Evolutionary conservation across 2,888 invertebrate species (phyloP), one percentile per base, ranked within the genome.

Genomic region (Congeria kusceri): DNA sequence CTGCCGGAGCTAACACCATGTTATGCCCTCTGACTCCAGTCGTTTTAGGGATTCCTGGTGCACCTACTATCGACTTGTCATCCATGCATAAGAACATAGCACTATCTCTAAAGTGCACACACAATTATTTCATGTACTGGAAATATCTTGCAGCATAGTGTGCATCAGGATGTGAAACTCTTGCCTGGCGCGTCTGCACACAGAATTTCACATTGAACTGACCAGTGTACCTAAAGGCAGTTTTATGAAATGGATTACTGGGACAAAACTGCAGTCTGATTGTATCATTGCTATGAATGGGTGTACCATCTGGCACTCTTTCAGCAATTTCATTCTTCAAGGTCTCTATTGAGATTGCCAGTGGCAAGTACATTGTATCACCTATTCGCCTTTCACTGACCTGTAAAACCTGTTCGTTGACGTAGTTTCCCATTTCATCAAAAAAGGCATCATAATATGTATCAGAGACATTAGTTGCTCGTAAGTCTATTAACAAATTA

Each of bases 241-340:
- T 70, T 39, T 57, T 64, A 27, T 46, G 23, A 49, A 70, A 49
- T 49, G 49, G 49, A 20, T 62, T 71, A 15, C 28, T 62, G 15
- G 79, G 70, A 25, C 20, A 29, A 63, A 80, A 77, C 47, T 77
- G 77, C 15, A 80, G 46, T 47, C 73, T 53, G 23, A 80, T 32
- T 1, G 56, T 68, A 53, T 72, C 76, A 15, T 25, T 46, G 59
- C 64, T 65, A 11, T 68, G 76, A 32, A 72, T 71, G n/a, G 76
- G 61, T 13, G 76, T 76, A 18, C 49, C 66, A 58, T 49, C 49
- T 9, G 49, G 49, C n/a, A 49, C 49, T 20, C 49, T 49, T 49
- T 49, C 13, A n/a, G 7, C 3, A 49, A 49, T 49, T 4, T 49
- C 49, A 49, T 49, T 49, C 49, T 49, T 49, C 13, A 49, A 49